A percentile compares a stretch with the other conserved stretches of the same genome.
Conservation (phyloP, 30 jellyfish, hydroid and myxozoan species). For the Nemopilema nomurai region DNA sequence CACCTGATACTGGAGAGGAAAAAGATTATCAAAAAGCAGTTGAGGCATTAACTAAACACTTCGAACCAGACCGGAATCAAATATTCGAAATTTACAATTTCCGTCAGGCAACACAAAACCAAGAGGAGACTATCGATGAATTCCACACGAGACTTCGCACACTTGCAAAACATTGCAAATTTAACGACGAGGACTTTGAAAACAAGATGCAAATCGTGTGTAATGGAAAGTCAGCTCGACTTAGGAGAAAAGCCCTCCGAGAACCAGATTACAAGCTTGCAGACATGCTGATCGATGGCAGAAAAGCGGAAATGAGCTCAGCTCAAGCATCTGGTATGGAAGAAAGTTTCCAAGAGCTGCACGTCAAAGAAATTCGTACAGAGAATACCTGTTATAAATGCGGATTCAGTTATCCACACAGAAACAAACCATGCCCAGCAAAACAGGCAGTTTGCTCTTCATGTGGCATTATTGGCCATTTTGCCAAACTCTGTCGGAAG, state of each 20-base stretch:
- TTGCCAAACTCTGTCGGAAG: constrained; percentile 40
- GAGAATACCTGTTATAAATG: constrained; percentile 43
- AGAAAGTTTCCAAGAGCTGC: constrained; percentile 52
- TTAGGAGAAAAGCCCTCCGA: constrained; percentile 47
- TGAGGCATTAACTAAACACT: background rate
- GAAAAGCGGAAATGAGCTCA: constrained; percentile 58
- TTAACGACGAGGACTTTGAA: constrained; percentile 38
- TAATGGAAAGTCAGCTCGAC: constrained; percentile 46
- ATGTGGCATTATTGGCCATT: constrained; percentile 53
- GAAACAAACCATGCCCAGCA: constrained; percentile 48
- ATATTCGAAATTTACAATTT: constrained; percentile 21
- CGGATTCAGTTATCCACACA: constrained; percentile 57
- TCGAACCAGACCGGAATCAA: background rate
- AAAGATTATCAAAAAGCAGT: constrained; percentile 20
- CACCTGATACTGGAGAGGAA: constrained; percentile 31
- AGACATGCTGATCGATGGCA: constrained; percentile 59
- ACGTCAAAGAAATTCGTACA: constrained; percentile 30
- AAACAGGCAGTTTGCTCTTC: constrained; percentile 50
- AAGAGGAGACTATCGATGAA: constrained; percentile 32
- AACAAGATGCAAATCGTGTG: constrained; percentile 46
- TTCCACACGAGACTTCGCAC: constrained; percentile 28
- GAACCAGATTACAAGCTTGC: constrained; percentile 24
- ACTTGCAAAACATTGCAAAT: constrained; percentile 51
- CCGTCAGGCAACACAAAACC: constrained; percentile 35
- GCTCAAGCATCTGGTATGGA: constrained; percentile 68